These are phyloP conservation scores for Epinotia brunnichana DNA, from an alignment of 2,888 invertebrate species.

Conservation along the genomic window DNA sequence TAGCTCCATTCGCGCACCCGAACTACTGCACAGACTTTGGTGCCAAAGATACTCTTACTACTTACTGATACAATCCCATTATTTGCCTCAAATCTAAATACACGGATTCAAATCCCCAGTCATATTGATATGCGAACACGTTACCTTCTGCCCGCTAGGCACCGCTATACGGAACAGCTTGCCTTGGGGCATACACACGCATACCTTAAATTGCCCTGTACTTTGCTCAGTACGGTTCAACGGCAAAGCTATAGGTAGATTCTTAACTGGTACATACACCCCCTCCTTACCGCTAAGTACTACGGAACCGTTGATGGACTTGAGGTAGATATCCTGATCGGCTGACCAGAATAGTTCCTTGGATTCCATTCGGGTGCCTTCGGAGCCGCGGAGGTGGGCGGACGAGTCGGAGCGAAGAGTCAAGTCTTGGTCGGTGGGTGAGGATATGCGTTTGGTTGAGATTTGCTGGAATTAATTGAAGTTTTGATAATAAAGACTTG, in stretches of 20 bases:
- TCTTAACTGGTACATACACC: constrained; percentile 87
- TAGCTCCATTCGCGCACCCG: no score
- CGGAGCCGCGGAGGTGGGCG: constrained; percentile 89
- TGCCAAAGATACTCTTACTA: no score
- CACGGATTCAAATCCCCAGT: constrained; percentile 86
- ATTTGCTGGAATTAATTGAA: constrained; percentile 72
- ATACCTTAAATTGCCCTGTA: constrained; percentile 90
- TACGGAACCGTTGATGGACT: constrained; percentile 89
- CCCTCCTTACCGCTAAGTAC: constrained; percentile 88
- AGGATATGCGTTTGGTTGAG: constrained; percentile 88
- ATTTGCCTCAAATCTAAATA: constrained; percentile 72
- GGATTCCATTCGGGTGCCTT: constrained; percentile 89
- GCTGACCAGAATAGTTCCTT: constrained; percentile 89
- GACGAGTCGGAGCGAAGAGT: constrained; percentile 87
- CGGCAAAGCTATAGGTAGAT: constrained; percentile 86
- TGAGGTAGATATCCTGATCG: constrained; percentile 90
- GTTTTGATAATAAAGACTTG: neutral
- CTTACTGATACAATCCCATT: no score
- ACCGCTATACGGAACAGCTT: constrained; percentile 91
- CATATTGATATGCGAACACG: constrained; percentile 86
- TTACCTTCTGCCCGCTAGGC: constrained; percentile 82
- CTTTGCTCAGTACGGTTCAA: constrained; percentile 65
- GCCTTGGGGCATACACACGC: constrained; percentile 95
- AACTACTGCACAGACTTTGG: no score
- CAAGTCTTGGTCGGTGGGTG: constrained; percentile 88